Base-by-base conservation (phyloP, 2,113 vertebrate species). In the Trachemys scripta region DNA sequence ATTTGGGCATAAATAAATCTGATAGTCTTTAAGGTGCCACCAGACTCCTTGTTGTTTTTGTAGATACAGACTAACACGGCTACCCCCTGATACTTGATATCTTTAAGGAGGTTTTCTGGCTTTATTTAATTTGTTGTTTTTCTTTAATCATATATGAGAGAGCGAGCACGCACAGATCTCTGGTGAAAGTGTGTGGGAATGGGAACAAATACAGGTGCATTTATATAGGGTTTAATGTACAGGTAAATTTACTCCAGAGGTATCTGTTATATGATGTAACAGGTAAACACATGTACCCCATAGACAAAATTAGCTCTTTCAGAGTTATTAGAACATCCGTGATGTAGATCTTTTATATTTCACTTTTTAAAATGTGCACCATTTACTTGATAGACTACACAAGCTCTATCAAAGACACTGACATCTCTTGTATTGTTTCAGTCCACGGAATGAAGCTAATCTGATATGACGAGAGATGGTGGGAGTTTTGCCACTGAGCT, bases 351-450 rank as follows among this genome's bases (percentile, higher is more conserved):
- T 97, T 97, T 96, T 91, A 87, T 96, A 97, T 96, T 85, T 96
- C 93, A 96, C 92, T 97, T 95, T 94, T 89, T 2, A 94, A 97
- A 97, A 94, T 96, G 95, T 56, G 95, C 95, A 97, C 88, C 80
- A 80, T 89, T 97, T 94, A 96, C 95, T 96, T 76, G 91, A 78
- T 87, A 92, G 97, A 95, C 96, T 96, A 96, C 97, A 97, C 96
- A 97, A 87, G 94, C 88, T 94, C 90, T 87, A 12, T 54, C 0
- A 57, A 88, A 90, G 93, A 92, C 96, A 96, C 96, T 96, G 96
- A 95, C 97, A 97, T 97, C 96, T 96, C 94, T 97, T 97, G 97
- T 88, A 85, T 97, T 80, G 89, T 96, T 97, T 96, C 94, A 96
- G 93, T 72, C 94, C 0, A 0, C 65, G 85, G 92, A 97, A 96